Base-by-base conservation (phyloP, 37 sponge, comb jelly and placozoan species). In the Halichondria panicea region DNA sequence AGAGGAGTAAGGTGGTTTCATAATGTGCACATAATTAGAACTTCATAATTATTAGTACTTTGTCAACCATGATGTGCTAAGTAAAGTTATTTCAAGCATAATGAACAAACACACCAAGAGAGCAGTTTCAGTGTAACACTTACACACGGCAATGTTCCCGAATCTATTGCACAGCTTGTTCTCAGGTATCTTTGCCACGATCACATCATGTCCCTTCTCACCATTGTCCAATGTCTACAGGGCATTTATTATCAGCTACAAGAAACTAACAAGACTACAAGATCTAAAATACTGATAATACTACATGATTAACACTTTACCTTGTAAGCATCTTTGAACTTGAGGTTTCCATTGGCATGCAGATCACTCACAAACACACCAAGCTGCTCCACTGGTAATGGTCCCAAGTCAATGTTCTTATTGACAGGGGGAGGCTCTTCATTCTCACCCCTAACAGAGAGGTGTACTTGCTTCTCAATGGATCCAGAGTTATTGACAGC, bases 131-230 rank as follows among this genome's bases (percentile, higher is more conserved):
- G n/a, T n/a, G n/a, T n/a, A n/a, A n/a, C 3, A 76, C 84, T 84
- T 55, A 84, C 84, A 84, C 12, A 70, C 77, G 0, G 45, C 36
- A 31, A 79, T 86, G 75, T 86, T 86, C 2, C 55, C 75, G 54
- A 86, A 86, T 77, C 87, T 70, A 44, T 86, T 86, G 35, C 34
- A 27, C 31, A 40, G 66, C 32, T n/a, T 63, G 4, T 25, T 62
- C 24, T 50, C 39, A 19, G 22, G 45, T 7, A 19, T 53, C 18
- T 25, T 36, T 22, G 50, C 61, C n/a, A 66, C 33, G 0, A 40
- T 4, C 25, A 39, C 53, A 21, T 19, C 35, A 9, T n/a, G 77
- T n/a, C 37, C 46, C 9, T 77, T 12, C n/a, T 35, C 77, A 34
- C 40, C 38, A 12, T 24, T 32, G 36, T 77, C 77, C 33, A 77